Evolutionary conservation across 2,797 vertebrate genomes (phyloP), one percentile per base, ranked within the genome.

Genomic region (Sebastes trivittatus): DNA sequence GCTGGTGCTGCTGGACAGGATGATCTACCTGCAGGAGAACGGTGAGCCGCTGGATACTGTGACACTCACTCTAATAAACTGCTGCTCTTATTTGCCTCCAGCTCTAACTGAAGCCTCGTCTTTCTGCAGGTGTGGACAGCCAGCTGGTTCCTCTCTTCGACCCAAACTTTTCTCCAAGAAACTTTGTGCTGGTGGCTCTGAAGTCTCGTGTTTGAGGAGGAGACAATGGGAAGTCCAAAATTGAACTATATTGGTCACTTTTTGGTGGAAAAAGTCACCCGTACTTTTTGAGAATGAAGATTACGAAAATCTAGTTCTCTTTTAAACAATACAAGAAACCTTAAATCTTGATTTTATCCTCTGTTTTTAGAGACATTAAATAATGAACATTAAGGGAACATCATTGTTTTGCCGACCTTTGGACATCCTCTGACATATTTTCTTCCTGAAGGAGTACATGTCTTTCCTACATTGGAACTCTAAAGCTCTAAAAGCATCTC

Each of bases 11-110:
- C 93, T 99, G 13, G 98, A 99, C 88, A 89, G 97, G 66, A 94
- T 98, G 81, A 95, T 99, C 42, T 98, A 96, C 92, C 94, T 99
- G 71, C 96, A 97, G 85, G 97, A 99, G 87, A 95, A 94, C 81
- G 97, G 98, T 98, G 78, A 90, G 95, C 9, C 1, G 1, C 0
- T 6, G 4, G n/a, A 27, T 1, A 0, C 32, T 56, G 55, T 25
- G 20, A 52, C 49, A 52, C 20, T 25, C 0, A 23, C 22, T 7
- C 23, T 25, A 25, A 56, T 25, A 23, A 56, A 25, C 11, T 7
- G 22, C n/a, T 11, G 3, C 4, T 61, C 1, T 32, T 6, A n/a
- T 20, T 30, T 11, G 0, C n/a, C 5, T 10, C 14, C 23, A 25
- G 6, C 55, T 77, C 25, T 49, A 5, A 68, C 66, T 77, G 27